phyloP scores from a whole-genome alignment of 2,888 invertebrate genomes.

The Desoria tigrina region DNA sequence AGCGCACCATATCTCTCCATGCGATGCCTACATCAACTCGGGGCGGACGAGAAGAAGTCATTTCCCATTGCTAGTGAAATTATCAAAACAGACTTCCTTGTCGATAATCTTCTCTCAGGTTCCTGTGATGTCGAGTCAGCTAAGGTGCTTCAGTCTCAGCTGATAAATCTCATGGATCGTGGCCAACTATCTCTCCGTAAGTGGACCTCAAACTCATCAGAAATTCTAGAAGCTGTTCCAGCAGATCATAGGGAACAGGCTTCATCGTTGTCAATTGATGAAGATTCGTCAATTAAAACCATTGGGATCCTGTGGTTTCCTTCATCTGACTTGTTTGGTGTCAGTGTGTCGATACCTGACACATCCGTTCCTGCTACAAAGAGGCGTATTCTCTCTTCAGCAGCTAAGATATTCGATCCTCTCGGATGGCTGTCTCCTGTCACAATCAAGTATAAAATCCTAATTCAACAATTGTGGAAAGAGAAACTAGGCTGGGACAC shows the following conservation, averaged over 20 bases:
- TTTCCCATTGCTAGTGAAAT: slow-evolving; percentile 34
- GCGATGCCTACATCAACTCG: slow-evolving; percentile 49
- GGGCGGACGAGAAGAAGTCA: slow-evolving; percentile 43
- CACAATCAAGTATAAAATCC: slow-evolving; percentile 49
- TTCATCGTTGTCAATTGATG: neutral
- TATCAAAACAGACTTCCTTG: slow-evolving; percentile 53
- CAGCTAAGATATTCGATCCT: slow-evolving; percentile 53
- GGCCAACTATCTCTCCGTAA: slow-evolving; percentile 27
- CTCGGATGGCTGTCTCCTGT: slow-evolving; percentile 49
- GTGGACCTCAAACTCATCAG: slow-evolving; percentile 23
- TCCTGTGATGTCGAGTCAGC: slow-evolving; percentile 5
- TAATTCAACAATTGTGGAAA: slow-evolving; percentile 51
- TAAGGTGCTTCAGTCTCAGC: neutral
- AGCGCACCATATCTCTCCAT: slow-evolving; percentile 50
- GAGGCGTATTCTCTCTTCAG: slow-evolving; percentile 47
- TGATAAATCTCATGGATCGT: neutral
- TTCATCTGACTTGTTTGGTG: neutral
- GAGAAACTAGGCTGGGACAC: slow-evolving; percentile 53
- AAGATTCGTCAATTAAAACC: slow-evolving; percentile 13
- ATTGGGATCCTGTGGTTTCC: slow-evolving; percentile 29
- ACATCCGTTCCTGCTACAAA: slow-evolving; percentile 36
- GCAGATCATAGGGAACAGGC: slow-evolving; percentile 8
- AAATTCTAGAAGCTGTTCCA: slow-evolving; percentile 24
- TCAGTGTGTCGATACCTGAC: neutral
- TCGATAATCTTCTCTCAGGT: slow-evolving; percentile 50